Conservation (phyloP, 1,140 invertebrate species). For the Drosophila serrata region DNA sequence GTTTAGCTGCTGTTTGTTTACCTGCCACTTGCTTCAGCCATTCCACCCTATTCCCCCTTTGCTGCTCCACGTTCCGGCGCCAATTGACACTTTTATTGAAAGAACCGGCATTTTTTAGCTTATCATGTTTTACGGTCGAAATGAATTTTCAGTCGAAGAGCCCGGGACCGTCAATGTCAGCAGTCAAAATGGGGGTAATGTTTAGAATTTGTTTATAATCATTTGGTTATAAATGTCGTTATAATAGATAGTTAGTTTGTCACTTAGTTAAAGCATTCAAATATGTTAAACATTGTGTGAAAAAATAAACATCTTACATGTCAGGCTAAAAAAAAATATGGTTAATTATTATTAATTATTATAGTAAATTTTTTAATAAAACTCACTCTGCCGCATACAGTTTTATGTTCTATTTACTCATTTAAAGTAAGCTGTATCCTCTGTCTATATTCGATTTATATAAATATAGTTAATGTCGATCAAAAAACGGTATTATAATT, state of each 20-base stretch:
- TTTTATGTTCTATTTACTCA: too few species aligned
- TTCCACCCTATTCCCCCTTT: background rate
- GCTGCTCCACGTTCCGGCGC: slow-evolving; percentile 23
- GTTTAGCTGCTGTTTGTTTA: slow-evolving; percentile 57
- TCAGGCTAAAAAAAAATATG: too few species aligned
- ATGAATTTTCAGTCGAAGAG: slow-evolving; percentile 21
- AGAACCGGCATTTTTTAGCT: slow-evolving; percentile 34
- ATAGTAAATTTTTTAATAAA: too few species aligned
- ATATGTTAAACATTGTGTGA: too few species aligned
- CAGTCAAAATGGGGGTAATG: background rate
- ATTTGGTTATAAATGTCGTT: background rate
- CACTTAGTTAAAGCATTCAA: too few species aligned
- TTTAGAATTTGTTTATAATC: background rate
- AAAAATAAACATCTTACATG: too few species aligned
- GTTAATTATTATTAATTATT: too few species aligned
- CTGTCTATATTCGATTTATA: too few species aligned
- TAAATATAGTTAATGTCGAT: too few species aligned
- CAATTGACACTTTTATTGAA: slow-evolving; percentile 64
- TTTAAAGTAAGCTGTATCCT: too few species aligned
- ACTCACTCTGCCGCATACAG: too few species aligned
- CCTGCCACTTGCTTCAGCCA: slow-evolving; percentile 29
- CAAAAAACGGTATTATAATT: too few species aligned
- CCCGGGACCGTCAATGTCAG: slow-evolving; percentile 7
- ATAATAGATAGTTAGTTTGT: background rate
- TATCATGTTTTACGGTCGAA: slow-evolving; percentile 48